Evolutionary conservation across 2,888 invertebrate species (phyloP).

Genomic region (Strigamia maritima): DNA sequence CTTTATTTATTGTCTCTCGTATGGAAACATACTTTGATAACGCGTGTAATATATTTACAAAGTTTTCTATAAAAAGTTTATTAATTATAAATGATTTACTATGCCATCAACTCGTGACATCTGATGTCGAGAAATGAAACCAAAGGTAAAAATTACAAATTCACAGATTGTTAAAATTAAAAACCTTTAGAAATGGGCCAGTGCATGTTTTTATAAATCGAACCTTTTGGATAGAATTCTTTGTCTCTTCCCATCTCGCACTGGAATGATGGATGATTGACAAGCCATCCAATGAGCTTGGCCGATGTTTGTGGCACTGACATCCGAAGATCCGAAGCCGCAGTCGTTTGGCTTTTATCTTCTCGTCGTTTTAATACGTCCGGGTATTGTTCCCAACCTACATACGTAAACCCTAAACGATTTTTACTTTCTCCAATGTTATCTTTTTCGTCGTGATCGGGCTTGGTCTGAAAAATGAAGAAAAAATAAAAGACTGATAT

Average conservation of each 20-base stretch:
- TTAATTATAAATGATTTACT: not conserved
- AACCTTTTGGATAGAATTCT: not conserved
- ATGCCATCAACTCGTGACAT: not conserved
- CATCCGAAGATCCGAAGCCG: not conserved
- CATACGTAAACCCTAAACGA: constrained; percentile 8
- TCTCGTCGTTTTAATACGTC: not conserved
- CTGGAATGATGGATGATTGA: not conserved
- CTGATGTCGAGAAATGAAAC: not conserved
- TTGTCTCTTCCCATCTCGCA: not conserved
- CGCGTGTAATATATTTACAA: not conserved
- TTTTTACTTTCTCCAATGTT: not conserved
- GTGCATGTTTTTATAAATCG: not conserved
- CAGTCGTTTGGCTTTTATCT: not conserved
- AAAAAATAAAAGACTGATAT: not conserved
- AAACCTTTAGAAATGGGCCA: not conserved
- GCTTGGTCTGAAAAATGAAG: not conserved
- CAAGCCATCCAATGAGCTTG: not conserved
- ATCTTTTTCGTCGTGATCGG: not conserved
- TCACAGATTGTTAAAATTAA: not conserved
- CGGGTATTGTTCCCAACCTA: not conserved
- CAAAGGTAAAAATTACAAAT: not conserved
- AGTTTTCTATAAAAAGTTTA: constrained; percentile 5
- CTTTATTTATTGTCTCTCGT: constrained; percentile 10
- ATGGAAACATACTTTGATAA: not conserved
- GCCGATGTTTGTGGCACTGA: not conserved